Conservation (phyloP, 2,113 vertebrate species). For the Hiodon tergisus region DNA sequence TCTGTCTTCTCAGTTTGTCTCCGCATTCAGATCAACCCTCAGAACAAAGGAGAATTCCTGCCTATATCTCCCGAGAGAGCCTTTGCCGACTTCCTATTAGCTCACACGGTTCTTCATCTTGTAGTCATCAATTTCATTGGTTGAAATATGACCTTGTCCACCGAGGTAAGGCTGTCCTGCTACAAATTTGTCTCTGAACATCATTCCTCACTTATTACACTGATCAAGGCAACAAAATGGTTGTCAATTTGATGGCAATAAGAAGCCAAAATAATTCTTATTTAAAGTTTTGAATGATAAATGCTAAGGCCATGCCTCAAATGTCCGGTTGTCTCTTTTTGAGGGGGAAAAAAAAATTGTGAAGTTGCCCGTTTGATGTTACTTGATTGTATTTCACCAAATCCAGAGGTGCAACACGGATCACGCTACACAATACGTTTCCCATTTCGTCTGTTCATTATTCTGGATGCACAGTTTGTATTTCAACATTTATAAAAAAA, state of each 20-base stretch:
- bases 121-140: slow-evolving; percentile 96
- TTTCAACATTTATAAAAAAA: too few relatives aligned
- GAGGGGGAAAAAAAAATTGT: background rate
- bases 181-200: background rate
- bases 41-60: slow-evolving; percentile 93
- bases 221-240: background rate
- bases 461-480: too few relatives aligned
- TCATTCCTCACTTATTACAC: background rate
- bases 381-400: background rate
- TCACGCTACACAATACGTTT: background rate
- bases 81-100: slow-evolving; percentile 93
- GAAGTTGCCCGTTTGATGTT: background rate
- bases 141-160: slow-evolving; percentile 53
- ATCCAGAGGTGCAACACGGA: background rate
- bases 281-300: background rate
- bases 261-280: background rate
- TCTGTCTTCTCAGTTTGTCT: slow-evolving; percentile 73
- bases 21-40: slow-evolving; percentile 95
- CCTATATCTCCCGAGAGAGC: slow-evolving; percentile 88
- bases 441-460: too few relatives aligned
- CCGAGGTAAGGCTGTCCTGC: background rate
- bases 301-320: background rate
- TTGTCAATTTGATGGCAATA: background rate
- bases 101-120: slow-evolving; percentile 89
- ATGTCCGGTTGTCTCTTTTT: background rate